Conservation (phyloP, 2,797 vertebrate genomes). For the Anas georgica region DNA sequence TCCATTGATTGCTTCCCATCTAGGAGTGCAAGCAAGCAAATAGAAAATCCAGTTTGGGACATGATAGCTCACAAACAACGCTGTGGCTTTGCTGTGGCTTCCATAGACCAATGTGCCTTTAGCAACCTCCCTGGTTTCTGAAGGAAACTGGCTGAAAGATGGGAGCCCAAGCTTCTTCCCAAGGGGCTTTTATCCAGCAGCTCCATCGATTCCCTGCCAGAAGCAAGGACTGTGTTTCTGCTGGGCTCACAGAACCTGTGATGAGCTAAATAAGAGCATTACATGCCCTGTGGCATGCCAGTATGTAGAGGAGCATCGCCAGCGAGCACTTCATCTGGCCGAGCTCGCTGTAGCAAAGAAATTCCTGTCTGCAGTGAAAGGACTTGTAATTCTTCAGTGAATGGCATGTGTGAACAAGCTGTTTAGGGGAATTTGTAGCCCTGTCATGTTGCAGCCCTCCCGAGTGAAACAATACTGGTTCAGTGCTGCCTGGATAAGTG, state of each 20-base stretch:
- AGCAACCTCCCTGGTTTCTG: neutral
- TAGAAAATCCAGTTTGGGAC: neutral
- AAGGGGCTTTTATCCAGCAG: neutral
- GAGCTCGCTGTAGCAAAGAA: neutral
- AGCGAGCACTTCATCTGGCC: fast-evolving
- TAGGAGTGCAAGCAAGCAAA: neutral
- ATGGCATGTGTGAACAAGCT: neutral
- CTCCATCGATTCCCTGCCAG: neutral
- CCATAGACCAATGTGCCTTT: neutral
- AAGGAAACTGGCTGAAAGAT: neutral
- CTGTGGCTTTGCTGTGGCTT: neutral
- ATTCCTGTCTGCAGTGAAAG: neutral
- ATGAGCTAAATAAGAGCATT: neutral
- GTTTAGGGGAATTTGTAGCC: neutral
- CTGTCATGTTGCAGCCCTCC: neutral
- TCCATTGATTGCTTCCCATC: neutral
- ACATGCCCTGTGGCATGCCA: fast-evolving
- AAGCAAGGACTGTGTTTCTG: neutral
- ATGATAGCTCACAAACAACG: neutral
- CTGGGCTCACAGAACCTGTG: fast-evolving
- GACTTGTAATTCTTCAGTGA: neutral
- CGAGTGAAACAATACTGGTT: neutral
- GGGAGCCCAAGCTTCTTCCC: neutral
- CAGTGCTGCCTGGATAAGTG: neutral
- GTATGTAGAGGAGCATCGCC: fast-evolving